Evolutionary conservation across 2,113 vertebrate species (phyloP).

Genomic region (Ramphastos sulfuratus): DNA sequence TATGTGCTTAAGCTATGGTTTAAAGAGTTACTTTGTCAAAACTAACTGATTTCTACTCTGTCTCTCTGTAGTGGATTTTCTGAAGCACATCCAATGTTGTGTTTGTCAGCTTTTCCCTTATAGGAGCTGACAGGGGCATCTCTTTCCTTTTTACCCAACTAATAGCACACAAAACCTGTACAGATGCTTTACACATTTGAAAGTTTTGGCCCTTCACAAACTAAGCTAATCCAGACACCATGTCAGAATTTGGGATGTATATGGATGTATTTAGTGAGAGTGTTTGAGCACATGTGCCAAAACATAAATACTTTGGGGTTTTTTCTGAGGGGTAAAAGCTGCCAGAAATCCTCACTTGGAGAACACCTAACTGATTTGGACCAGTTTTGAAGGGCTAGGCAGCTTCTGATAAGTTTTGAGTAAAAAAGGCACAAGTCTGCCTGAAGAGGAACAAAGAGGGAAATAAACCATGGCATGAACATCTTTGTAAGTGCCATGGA

Average conservation of each 20-base stretch:
- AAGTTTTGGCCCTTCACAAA: not conserved
- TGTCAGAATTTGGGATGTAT: not conserved
- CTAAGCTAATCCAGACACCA: not conserved
- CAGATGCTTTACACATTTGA: not conserved
- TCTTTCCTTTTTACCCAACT: not conserved
- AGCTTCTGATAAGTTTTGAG: not conserved
- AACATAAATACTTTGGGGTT: not conserved
- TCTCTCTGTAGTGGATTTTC: not conserved
- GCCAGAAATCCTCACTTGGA: not conserved
- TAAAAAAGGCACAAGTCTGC: not conserved
- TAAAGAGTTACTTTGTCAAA: not conserved
- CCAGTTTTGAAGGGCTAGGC: not conserved
- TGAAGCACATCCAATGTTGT: not conserved
- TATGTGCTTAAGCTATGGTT: not conserved
- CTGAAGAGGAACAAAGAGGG: not conserved
- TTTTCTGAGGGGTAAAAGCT: not conserved
- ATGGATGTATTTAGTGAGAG: not conserved
- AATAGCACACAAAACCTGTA: not conserved
- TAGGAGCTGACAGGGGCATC: not conserved
- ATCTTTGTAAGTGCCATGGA: too few species aligned
- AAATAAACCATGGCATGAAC: not conserved
- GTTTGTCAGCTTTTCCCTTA: not conserved
- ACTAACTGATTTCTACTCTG: not conserved
- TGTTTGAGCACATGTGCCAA: accelerated
- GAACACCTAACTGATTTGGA: not conserved